Evolutionary conservation across 1,140 invertebrate genomes (phyloP).

Genomic region (Drosophila rufa): DNA sequence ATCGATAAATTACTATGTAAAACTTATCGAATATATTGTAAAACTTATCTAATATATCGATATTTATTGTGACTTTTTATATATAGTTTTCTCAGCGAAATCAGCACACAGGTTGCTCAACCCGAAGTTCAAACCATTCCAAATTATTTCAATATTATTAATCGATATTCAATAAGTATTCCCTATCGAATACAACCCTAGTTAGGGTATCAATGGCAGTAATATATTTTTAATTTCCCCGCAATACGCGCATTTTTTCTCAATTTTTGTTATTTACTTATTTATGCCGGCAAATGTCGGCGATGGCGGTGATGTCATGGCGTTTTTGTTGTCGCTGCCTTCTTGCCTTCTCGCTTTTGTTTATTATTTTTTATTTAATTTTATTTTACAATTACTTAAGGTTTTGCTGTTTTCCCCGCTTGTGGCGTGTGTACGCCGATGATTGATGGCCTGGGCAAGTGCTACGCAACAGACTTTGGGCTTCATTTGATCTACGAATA

Average conservation of each 20-base stretch:
- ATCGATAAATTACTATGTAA: too few species aligned
- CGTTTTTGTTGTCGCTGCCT: conserved; percentile 20
- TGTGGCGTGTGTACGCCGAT: conserved; percentile 16
- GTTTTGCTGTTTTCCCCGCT: conserved; percentile 21
- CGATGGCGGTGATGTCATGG: conserved; percentile 66
- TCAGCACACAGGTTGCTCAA: not conserved
- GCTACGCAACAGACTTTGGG: conserved; percentile 21
- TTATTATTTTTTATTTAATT: conserved; percentile 12
- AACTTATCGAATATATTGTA: too few species aligned
- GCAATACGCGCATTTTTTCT: conserved; percentile 57
- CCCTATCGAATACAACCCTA: not conserved
- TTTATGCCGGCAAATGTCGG: conserved; percentile 35
- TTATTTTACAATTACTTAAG: conserved; percentile 36
- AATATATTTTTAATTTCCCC: conserved; percentile 65
- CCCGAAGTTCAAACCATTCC: not conserved
- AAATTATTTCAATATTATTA: too few species aligned
- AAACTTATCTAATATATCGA: too few species aligned
- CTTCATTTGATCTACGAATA: conserved; percentile 29
- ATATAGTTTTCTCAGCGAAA: too few species aligned
- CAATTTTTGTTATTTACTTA: conserved; percentile 67
- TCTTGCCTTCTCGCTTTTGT: conserved; percentile 11
- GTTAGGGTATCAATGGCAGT: conserved; percentile 17
- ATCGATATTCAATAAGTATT: not conserved
- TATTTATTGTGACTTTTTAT: too few species aligned
- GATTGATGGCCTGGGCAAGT: conserved; percentile 50